phyloP scores from a whole-genome alignment of 2,113 vertebrate genomes.

The Calonectris borealis region DNA sequence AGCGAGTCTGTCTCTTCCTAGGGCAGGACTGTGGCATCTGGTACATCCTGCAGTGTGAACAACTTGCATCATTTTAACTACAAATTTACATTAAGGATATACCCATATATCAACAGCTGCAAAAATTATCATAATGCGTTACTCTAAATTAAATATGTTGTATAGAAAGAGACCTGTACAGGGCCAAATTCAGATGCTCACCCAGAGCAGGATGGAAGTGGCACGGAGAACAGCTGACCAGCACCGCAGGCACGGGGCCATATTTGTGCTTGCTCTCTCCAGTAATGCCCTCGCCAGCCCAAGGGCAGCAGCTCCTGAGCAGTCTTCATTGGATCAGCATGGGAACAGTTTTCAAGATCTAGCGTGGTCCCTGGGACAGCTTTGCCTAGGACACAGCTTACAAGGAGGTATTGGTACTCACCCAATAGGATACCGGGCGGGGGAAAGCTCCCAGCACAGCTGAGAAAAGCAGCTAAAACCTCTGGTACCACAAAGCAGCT shows the following conservation, averaged over 20 bases:
- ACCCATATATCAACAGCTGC: background rate
- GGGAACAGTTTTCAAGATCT: background rate
- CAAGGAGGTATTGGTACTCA: background rate
- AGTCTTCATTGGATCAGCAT: background rate
- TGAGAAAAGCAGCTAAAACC: background rate
- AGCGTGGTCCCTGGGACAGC: background rate
- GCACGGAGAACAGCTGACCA: background rate
- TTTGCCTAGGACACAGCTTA: background rate
- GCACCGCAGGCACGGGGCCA: rapidly evolving
- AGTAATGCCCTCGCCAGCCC: background rate
- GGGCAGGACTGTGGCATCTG: background rate
- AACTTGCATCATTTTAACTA: background rate
- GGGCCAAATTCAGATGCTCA: background rate
- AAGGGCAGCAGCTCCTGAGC: background rate
- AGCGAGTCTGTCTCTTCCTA: background rate
- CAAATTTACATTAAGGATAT: background rate
- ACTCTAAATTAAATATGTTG: background rate
- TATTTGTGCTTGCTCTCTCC: background rate
- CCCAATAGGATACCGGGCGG: background rate
- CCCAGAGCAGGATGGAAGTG: background rate
- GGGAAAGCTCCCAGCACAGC: background rate
- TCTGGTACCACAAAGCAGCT: background rate
- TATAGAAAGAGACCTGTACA: background rate
- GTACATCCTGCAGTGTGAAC: background rate
- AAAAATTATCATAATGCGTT: background rate